phyloP scores from a whole-genome alignment of 2,888 invertebrate genomes.

The Reticulitermes lucifugus region DNA sequence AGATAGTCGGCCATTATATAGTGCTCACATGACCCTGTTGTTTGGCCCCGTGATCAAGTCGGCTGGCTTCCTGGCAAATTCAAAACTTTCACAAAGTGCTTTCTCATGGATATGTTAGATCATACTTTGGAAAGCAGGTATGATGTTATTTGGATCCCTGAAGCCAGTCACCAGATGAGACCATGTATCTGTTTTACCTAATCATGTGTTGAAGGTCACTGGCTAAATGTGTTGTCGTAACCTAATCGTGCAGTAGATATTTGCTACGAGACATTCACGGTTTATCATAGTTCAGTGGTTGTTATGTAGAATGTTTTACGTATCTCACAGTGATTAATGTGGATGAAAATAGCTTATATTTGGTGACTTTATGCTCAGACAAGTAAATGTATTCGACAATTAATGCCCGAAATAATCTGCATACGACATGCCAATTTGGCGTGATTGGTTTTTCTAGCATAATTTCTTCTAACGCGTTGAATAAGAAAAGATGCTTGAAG shows the following conservation, averaged over 20 bases:
- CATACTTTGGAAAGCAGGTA: slow-evolving; percentile 74
- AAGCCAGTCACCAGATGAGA: not conserved
- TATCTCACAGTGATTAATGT: no score
- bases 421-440: no score
- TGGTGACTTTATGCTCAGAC: no score
- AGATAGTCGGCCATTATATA: slow-evolving; percentile 51
- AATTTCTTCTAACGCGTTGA: no score
- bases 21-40: slow-evolving; percentile 77
- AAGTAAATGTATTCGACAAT: no score
- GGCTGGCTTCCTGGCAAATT: slow-evolving; percentile 57
- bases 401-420: no score
- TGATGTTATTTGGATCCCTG: slow-evolving; percentile 31
- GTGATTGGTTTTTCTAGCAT: no score
- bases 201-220: slow-evolving; percentile 63
- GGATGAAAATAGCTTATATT: no score
- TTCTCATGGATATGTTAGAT: slow-evolving; percentile 70
- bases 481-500: no score
- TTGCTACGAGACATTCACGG: no score
- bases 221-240: slow-evolving; percentile 10
- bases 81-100: slow-evolving; percentile 55
- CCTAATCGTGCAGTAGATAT: not conserved
- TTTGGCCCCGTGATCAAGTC: slow-evolving; percentile 79
- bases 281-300: no score
- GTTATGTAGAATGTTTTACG: no score
- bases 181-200: slow-evolving; percentile 2